Conservation (phyloP, 1,140 invertebrate species). For the Hesperophylax magnus region DNA sequence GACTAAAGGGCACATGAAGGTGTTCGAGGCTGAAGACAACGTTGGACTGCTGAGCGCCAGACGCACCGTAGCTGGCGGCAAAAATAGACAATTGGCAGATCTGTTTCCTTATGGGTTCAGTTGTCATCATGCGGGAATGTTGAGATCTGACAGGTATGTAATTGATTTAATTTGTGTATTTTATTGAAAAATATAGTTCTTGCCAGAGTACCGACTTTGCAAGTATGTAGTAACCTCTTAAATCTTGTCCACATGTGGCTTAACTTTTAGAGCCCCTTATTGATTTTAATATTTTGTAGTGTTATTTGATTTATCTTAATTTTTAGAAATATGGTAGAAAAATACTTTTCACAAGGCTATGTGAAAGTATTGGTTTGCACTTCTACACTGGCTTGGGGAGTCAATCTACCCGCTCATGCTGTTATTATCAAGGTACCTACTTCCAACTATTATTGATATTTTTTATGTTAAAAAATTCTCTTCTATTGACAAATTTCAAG, state of each 20-base stretch:
- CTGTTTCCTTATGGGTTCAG: slow-evolving; percentile 92
- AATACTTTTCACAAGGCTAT: slow-evolving; percentile 89
- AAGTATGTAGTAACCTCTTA: no score
- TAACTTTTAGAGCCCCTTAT: no score
- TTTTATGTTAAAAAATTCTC: no score
- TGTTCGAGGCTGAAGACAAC: slow-evolving; percentile 78
- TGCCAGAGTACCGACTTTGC: no score
- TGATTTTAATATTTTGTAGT: no score
- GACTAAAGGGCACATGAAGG: slow-evolving; percentile 79
- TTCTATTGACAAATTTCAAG: no score
- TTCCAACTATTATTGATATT: no score
- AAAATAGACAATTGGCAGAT: slow-evolving; percentile 84
- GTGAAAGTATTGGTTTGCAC: slow-evolving; percentile 97
- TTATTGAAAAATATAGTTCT: not conserved
- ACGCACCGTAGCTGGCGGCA: slow-evolving; percentile 78
- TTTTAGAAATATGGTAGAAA: slow-evolving; percentile 86
- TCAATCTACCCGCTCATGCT: slow-evolving; percentile 98
- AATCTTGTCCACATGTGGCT: no score
- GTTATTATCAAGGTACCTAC: slow-evolving; percentile 90
- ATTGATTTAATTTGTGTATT: slow-evolving; percentile 30
- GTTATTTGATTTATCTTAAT: not conserved
- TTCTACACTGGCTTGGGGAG: slow-evolving; percentile 98
- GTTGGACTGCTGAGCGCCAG: slow-evolving; percentile 74
- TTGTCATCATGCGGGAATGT: slow-evolving; percentile 97
- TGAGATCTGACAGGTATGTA: slow-evolving; percentile 83